A percentile compares a stretch with the other conserved stretches of the same genome.
Evolutionary conservation across 2,113 vertebrate genomes (phyloP).

Genomic region (Sinocyclocheilus anshuiensis): DNA sequence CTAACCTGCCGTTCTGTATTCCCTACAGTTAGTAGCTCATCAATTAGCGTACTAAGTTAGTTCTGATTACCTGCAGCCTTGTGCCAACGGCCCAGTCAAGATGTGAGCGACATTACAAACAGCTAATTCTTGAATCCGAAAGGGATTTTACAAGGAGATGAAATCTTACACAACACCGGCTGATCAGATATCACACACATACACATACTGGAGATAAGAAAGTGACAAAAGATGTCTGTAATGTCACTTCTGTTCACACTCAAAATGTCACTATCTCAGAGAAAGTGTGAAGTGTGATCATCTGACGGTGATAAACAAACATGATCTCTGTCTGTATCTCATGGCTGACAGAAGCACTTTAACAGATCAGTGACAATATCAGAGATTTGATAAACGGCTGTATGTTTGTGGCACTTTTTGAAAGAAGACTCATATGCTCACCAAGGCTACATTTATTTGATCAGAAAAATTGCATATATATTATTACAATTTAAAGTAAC

Average conservation of each 20-base stretch:
- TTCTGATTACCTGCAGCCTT: background rate
- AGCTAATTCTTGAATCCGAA: background rate
- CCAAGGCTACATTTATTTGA: background rate
- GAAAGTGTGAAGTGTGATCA: constrained; percentile 8
- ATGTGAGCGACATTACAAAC: background rate
- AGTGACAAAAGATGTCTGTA: constrained; percentile 7
- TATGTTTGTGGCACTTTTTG: background rate
- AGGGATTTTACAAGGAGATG: background rate
- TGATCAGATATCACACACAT: constrained; percentile 17
- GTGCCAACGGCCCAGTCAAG: background rate
- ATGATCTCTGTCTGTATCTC: background rate
- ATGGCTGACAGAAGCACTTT: background rate
- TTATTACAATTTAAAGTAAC: background rate
- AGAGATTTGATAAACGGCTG: background rate
- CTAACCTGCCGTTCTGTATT: background rate
- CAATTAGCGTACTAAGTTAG: background rate
- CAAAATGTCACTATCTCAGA: constrained; percentile 29
- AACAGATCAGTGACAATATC: constrained; percentile 1
- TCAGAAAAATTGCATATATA: background rate
- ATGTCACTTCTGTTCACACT: constrained; percentile 27
- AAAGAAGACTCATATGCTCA: background rate
- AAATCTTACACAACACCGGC: constrained; percentile 10
- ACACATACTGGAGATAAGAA: background rate
- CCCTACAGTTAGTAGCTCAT: background rate
- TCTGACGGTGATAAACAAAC: constrained; percentile 9